Base-by-base conservation (phyloP, 2,113 vertebrate species). In the Larimichthys polyactis region DNA sequence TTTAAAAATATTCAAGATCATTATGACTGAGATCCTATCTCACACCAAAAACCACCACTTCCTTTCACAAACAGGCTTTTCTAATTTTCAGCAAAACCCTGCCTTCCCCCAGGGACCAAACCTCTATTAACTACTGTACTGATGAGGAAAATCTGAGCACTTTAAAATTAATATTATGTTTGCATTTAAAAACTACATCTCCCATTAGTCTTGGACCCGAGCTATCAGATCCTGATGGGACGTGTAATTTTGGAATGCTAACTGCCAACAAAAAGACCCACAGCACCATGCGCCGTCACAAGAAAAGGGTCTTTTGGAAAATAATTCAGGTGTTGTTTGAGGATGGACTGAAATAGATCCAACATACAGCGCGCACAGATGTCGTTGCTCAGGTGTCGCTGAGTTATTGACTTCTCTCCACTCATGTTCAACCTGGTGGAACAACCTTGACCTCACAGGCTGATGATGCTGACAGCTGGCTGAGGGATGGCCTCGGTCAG, bases 401-500 rank as follows among this genome's bases (percentile, higher is more conserved):
- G 85, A 84, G 84, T 80, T 82, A 81, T 75, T 83, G 84, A 91
- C 85, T 93, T 74, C 79, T 73, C 81, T 84, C 81, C 78, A 80
- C 81, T 91, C 86, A 69, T 84, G 88, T 82, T 89, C 86, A 92
- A 81, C 70, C 67, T 71, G 69, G 90, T 82, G 88, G 82, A 83
- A 91, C 86, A 60, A 91, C 89, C 89, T 91, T 92, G 91, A 92
- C 92, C 90, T 68, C 71, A 29, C 29, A 84, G 73, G 62, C 87
- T 87, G 84, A 86, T 68, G 81, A 90, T 71, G 69, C 84, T 92
- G 93, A 94, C 91, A 93, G 89, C 84, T 52, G 73, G 89, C 83
- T 93, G 90, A 93, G 86, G 86, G 90, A 93, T 86, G 80, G 87
- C 87, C 83, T 85, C 60, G 82, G 92, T 92, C 89, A 91, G 86